Conservation (phyloP, 2,113 vertebrate species). For the Sakesphorus luctuosus region DNA sequence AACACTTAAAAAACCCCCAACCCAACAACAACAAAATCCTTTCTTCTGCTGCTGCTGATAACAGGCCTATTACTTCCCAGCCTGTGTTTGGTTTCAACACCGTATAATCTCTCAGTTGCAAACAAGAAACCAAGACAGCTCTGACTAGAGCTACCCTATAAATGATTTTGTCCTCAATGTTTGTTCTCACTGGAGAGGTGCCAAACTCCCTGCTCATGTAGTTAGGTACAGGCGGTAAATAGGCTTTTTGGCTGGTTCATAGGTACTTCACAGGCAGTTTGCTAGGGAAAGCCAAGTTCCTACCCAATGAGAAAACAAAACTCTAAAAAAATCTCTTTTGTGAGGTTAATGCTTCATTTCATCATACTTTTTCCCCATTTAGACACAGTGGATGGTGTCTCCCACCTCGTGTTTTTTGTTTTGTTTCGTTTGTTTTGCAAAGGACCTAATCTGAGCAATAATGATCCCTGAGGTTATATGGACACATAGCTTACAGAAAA, state of each 20-base stretch:
- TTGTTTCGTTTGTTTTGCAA: not conserved
- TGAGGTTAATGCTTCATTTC: fast-evolving
- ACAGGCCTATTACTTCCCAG: constrained; percentile 44
- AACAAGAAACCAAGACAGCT: constrained; percentile 36
- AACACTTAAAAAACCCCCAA: not conserved
- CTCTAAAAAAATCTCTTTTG: not conserved
- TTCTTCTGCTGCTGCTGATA: constrained; percentile 39
- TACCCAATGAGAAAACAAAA: not conserved
- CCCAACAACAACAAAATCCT: not conserved
- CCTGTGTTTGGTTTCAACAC: constrained; percentile 34
- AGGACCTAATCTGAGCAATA: not conserved
- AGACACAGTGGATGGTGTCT: not conserved
- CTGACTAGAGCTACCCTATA: constrained; percentile 12
- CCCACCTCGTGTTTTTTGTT: fast-evolving
- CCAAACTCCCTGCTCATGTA: not conserved
- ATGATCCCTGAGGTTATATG: not conserved
- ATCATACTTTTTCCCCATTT: not conserved
- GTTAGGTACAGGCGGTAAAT: constrained; percentile 29
- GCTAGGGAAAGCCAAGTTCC: not conserved
- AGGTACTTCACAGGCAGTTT: constrained; percentile 3
- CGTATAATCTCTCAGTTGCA: constrained; percentile 29
- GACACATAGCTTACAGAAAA: not conserved
- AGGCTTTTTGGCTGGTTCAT: not conserved
- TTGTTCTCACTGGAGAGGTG: constrained; percentile 27
- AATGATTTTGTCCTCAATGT: constrained; percentile 61